These are phyloP conservation scores for Oscheius sp. DNA, from an alignment of 2,888 invertebrate genomes.

Conservation along the genomic window DNA sequence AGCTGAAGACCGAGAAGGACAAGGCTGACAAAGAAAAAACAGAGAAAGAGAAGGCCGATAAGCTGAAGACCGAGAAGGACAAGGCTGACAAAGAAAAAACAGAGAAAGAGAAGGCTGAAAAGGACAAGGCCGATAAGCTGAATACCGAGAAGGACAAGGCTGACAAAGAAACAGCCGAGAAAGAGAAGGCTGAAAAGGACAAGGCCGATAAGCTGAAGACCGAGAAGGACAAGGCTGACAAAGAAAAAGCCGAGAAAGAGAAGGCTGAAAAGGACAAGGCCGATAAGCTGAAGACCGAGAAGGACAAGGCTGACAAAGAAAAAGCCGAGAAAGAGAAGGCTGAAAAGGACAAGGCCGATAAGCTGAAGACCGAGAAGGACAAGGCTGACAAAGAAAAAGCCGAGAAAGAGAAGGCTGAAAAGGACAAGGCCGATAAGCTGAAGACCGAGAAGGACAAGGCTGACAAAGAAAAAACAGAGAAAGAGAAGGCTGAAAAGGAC, in stretches of 20 bases:
- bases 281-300: constrained; percentile 5
- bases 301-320: background rate
- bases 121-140: background rate
- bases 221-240: constrained; percentile 2
- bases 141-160: constrained; percentile 13
- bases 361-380: background rate
- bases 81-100: background rate
- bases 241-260: background rate
- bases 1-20: background rate
- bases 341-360: constrained; percentile 10
- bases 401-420: constrained; percentile 13
- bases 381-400: constrained; percentile 1
- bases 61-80: constrained; percentile 3
- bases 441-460: constrained; percentile 13
- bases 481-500: constrained; percentile 5
- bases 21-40: background rate
- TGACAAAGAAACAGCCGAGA: background rate
- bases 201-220: background rate
- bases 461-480: background rate
- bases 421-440: constrained; percentile 4
- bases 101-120: constrained; percentile 5
- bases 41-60: background rate
- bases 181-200: background rate
- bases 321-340: constrained; percentile 15
- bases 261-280: constrained; percentile 15